A percentile compares a stretch with the other conserved stretches of the same genome.
Evolutionary conservation across 2,888 invertebrate genomes (phyloP).

Genomic region (Epirrita christyi): DNA sequence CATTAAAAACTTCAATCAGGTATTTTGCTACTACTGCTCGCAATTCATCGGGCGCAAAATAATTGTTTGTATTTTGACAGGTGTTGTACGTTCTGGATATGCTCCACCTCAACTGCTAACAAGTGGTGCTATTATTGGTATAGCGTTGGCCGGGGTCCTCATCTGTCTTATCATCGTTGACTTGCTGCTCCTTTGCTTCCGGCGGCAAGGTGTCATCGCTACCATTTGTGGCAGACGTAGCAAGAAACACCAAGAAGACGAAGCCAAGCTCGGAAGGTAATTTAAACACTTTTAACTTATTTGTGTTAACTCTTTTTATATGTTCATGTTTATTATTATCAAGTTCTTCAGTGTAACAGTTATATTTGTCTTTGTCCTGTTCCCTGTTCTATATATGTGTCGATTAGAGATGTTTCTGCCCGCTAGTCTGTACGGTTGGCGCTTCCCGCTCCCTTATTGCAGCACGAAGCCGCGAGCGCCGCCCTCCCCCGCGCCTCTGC

Average conservation of each 20-base stretch:
- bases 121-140: slow-evolving; percentile 92
- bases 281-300: slow-evolving; percentile 23
- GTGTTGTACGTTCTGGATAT: slow-evolving; percentile 76
- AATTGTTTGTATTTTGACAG: slow-evolving; percentile 59
- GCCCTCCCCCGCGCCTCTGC: slow-evolving; percentile 91
- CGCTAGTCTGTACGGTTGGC: slow-evolving; percentile 97
- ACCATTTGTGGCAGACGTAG: slow-evolving; percentile 87
- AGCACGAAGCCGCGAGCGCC: slow-evolving; percentile 94
- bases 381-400: slow-evolving; percentile 57
- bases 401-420: slow-evolving; percentile 85
- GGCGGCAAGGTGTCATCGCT: slow-evolving; percentile 88
- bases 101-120: slow-evolving; percentile 85
- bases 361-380: slow-evolving; percentile 42
- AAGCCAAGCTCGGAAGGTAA: slow-evolving; percentile 94
- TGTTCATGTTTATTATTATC: slow-evolving; percentile 39
- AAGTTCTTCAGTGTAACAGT: slow-evolving; percentile 60
- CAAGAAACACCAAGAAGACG: slow-evolving; percentile 91
- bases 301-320: slow-evolving; percentile 28
- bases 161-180: slow-evolving; percentile 93
- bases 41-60: slow-evolving; percentile 28
- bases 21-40: slow-evolving; percentile 68
- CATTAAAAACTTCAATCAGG: slow-evolving; percentile 27
- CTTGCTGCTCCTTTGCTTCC: slow-evolving; percentile 90
- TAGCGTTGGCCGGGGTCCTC: slow-evolving; percentile 92
- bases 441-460: slow-evolving; percentile 98